phyloP scores from a whole-genome alignment of 2,888 invertebrate genomes.

The Carterocephalus palaemon region DNA sequence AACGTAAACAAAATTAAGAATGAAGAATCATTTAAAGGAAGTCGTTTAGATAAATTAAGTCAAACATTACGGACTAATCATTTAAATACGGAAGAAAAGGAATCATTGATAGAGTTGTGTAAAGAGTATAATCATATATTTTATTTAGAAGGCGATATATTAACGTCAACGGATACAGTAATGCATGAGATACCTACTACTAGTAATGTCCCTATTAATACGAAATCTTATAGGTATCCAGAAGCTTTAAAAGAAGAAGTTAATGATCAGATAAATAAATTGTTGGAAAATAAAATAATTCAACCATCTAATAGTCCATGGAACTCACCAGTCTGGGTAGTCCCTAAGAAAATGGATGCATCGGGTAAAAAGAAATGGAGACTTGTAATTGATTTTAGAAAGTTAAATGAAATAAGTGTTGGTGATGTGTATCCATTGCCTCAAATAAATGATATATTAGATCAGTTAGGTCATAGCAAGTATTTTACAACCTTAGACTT shows the following conservation, averaged over 20 bases:
- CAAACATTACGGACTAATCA: too few relatives aligned
- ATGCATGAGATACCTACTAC: constrained; percentile 29
- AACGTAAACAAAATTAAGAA: too few relatives aligned
- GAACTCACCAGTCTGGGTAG: constrained; percentile 32
- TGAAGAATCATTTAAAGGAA: too few relatives aligned
- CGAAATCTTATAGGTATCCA: constrained; percentile 34
- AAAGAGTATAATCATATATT: constrained; percentile 26
- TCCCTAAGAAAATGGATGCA: constrained; percentile 35
- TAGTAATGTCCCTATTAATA: constrained; percentile 24
- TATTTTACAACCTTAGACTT: constrained; percentile 32
- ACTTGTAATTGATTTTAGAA: constrained; percentile 31
- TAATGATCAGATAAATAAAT: too few relatives aligned
- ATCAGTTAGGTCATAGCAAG: constrained; percentile 32
- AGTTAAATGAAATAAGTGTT: constrained; percentile 33
- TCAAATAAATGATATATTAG: constrained; percentile 33
- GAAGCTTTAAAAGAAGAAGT: constrained; percentile 33
- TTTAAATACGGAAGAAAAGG: constrained; percentile 13
- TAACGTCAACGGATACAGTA: constrained; percentile 25
- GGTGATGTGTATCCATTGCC: constrained; percentile 35
- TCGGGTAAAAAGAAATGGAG: constrained; percentile 32
- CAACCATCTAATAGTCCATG: constrained; percentile 33
- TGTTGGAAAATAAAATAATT: constrained; percentile 34
- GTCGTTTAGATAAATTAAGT: too few relatives aligned
- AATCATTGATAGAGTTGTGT: constrained; percentile 14
- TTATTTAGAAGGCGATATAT: constrained; percentile 24